Conservation (phyloP, 2,888 invertebrate species). For the Synergus itoensis region DNA sequence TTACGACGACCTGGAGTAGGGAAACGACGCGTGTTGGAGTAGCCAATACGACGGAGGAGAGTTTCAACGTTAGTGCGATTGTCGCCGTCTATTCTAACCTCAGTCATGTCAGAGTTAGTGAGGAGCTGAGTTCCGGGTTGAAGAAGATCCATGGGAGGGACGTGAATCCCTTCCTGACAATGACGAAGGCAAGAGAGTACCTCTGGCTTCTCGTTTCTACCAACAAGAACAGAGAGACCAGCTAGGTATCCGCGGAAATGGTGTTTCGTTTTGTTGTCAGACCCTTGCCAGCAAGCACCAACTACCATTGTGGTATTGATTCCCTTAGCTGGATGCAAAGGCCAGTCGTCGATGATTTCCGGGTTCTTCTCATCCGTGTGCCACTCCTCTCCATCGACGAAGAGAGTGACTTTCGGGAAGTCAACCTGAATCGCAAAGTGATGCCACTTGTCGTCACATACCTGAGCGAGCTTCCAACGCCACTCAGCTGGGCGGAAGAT, state of each 20-base stretch:
- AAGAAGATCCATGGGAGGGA: constrained; percentile 86
- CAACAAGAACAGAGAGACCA: constrained; percentile 89
- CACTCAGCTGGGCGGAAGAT: constrained; percentile 99
- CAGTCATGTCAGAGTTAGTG: constrained; percentile 88
- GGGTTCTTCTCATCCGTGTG: constrained; percentile 87
- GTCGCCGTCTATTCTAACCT: constrained; percentile 94
- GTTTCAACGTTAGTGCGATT: constrained; percentile 94
- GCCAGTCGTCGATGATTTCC: constrained; percentile 99
- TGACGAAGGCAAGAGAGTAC: constrained; percentile 89
- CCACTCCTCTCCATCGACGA: constrained; percentile 90
- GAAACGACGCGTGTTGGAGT: constrained; percentile 93
- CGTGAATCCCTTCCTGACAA: constrained; percentile 86
- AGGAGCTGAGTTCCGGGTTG: constrained; percentile 89
- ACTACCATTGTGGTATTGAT: constrained; percentile 95
- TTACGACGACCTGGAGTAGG: constrained; percentile 97
- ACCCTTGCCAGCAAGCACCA: constrained; percentile 99
- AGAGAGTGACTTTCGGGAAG: constrained; percentile 93
- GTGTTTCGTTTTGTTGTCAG: constrained; percentile 94
- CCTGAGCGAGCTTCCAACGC: constrained; percentile 97
- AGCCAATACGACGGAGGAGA: constrained; percentile 91
- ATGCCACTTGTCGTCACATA: constrained; percentile 99
- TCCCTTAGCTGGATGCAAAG: constrained; percentile 96
- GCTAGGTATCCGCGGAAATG: constrained; percentile 94
- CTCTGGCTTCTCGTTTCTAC: constrained; percentile 86
- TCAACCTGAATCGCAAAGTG: constrained; percentile 97